Percentiles rank a stretch among this genome's conserved stretches.
Conservation (phyloP, 2,113 vertebrate species). For the Orycteropus afer region DNA sequence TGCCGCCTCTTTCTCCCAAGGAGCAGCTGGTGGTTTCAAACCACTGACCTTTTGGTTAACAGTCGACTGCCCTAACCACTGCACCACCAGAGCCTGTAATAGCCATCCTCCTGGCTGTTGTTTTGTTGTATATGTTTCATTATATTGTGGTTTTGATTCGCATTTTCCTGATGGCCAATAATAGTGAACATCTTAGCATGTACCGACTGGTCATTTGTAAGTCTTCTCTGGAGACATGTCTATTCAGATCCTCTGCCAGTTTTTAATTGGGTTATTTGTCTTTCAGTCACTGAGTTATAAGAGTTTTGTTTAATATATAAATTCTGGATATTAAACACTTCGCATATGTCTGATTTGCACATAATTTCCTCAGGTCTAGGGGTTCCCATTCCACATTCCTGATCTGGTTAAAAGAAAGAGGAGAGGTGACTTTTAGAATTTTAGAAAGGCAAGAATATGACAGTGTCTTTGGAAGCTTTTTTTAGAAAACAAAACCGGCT, state of each 20-base stretch:
- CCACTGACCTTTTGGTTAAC: too few species aligned
- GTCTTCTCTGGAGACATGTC: conserved; percentile 3
- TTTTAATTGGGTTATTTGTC: background rate
- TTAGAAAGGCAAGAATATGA: background rate
- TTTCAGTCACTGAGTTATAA: background rate
- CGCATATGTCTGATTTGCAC: background rate
- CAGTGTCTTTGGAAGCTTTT: background rate
- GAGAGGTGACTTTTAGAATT: background rate
- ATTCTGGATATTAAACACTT: background rate
- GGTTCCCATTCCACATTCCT: background rate
- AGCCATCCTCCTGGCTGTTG: too few species aligned
- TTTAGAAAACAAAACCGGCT: background rate
- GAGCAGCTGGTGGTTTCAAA: too few species aligned
- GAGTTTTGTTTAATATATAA: background rate
- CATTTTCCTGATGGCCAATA: background rate
- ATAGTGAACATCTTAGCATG: background rate
- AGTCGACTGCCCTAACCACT: too few species aligned
- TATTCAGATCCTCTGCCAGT: background rate
- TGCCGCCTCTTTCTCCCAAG: too few species aligned
- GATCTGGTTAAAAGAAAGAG: too few species aligned
- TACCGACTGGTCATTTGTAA: background rate
- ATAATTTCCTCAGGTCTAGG: background rate
- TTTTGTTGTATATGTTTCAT: too few species aligned
- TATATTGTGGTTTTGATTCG: too few species aligned
- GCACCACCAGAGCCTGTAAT: too few species aligned